Evolutionary conservation across 2,888 invertebrate species (phyloP), one percentile per base, ranked within the genome.

Genomic region (Morinoia aosen): DNA sequence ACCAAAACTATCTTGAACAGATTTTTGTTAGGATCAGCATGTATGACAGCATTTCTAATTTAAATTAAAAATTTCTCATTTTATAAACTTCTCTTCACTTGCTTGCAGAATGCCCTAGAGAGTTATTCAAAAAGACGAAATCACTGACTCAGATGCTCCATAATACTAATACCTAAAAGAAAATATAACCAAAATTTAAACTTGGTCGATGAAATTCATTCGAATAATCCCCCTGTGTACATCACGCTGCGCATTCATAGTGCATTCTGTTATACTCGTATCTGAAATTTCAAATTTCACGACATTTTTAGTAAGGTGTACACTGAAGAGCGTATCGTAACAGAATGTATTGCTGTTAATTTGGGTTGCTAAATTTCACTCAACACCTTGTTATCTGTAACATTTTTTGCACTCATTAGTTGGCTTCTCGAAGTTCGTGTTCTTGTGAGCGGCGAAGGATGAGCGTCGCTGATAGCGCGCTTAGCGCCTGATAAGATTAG

Each of bases 401-500:
- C 25, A 76, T 19, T 19, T 76, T 76, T 76, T 16, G 25, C 76
- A 10, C 76, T 76, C 33, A 33, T 33, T 76, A 33, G 33, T 16
- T 2, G 7, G 76, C 19, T 76, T 76, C 8, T 16, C 25, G 76
- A 33, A 33, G 25, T 76, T 76, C 25, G 76, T 76, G 76, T 76
- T 76, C 76, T 25, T 76, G 76, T 16, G 25, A 76, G 90, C 48
- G 39, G 25, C 90, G 48, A 40, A 90, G 90, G 90, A 90, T 90
- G 90, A 90, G 48, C 90, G 90, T 14, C 39, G 3, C 48, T 16
- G 90, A 90, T 90, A 90, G 39, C 76, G 90, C 16, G 33, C 48
- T 90, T 90, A 90, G 39, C 90, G 48, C 90, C 48, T 40, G 90
- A 90, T 90, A 90, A 90, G 90, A 90, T 90, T 40, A 90, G 48